A percentile compares a stretch with the other conserved stretches of the same genome.
phyloP scores from a whole-genome alignment of 1,140 invertebrate genomes.

The Eueides isabella region DNA sequence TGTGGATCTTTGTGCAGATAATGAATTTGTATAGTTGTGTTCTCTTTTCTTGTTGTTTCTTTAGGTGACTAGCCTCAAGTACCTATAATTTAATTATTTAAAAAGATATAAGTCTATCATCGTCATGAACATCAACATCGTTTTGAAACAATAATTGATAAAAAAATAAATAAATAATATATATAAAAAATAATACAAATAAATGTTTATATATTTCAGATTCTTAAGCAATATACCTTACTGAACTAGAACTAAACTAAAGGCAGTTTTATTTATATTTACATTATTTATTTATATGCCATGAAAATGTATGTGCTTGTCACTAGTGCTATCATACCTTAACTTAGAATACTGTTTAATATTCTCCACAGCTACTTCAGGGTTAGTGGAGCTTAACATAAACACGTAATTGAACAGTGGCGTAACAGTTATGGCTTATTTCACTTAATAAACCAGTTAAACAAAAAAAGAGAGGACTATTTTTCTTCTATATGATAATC shows the following conservation, averaged over 20 bases:
- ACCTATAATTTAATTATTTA: too few species aligned
- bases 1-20: slow-evolving; percentile 28
- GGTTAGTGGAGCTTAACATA: slow-evolving; percentile 32
- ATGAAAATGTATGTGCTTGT: slow-evolving; percentile 25
- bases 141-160: too few species aligned
- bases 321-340: slow-evolving; percentile 24
- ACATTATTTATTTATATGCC: slow-evolving; percentile 20
- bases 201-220: too few species aligned
- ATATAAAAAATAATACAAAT: too few species aligned
- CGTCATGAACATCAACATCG: too few species aligned
- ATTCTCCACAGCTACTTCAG: slow-evolving; percentile 32
- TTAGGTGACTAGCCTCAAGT: too few species aligned
- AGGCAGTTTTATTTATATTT: too few species aligned
- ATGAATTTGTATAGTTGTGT: slow-evolving; percentile 19
- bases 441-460: slow-evolving; percentile 41
- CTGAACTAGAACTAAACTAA: too few species aligned
- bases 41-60: too few species aligned
- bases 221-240: too few species aligned
- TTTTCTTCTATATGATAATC: slow-evolving; percentile 36
- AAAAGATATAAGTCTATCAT: too few species aligned
- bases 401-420: slow-evolving; percentile 30
- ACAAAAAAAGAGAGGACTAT: slow-evolving; percentile 37
- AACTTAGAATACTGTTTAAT: slow-evolving; percentile 27
- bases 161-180: too few species aligned
- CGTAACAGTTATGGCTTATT: slow-evolving; percentile 46